phyloP scores from a whole-genome alignment of 2,113 vertebrate species.

The Cinclus mexicanus region DNA sequence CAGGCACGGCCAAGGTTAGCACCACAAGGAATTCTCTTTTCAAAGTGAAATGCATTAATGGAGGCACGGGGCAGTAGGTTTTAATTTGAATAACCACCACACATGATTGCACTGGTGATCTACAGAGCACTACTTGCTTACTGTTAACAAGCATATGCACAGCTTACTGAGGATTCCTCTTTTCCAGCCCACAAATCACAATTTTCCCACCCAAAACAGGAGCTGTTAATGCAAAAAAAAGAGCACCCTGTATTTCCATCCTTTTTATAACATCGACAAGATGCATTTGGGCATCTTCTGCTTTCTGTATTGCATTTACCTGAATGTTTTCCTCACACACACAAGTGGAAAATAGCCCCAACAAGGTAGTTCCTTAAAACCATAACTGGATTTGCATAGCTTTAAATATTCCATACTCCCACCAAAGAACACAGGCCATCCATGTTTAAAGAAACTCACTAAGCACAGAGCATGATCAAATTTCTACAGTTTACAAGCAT shows the following conservation, averaged over 20 bases:
- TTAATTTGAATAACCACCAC: neutral
- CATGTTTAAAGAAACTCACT: neutral
- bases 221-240: neutral
- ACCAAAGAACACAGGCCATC: neutral
- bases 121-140: neutral
- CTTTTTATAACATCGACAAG: neutral
- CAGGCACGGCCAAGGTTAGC: neutral
- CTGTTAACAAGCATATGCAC: neutral
- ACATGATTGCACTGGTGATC: neutral
- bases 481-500: neutral
- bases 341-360: neutral
- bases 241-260: neutral
- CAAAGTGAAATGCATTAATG: neutral
- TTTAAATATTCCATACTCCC: neutral
- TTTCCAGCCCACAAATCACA: neutral
- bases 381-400: neutral
- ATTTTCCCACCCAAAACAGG: neutral
- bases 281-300: neutral
- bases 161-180: neutral
- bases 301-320: neutral
- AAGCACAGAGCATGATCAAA: neutral
- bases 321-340: neutral
- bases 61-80: neutral
- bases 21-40: neutral
- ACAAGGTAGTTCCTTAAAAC: neutral